These are phyloP conservation scores for Ciconia maguari DNA, from an alignment of 2,113 vertebrate species.

Conservation along the genomic window DNA sequence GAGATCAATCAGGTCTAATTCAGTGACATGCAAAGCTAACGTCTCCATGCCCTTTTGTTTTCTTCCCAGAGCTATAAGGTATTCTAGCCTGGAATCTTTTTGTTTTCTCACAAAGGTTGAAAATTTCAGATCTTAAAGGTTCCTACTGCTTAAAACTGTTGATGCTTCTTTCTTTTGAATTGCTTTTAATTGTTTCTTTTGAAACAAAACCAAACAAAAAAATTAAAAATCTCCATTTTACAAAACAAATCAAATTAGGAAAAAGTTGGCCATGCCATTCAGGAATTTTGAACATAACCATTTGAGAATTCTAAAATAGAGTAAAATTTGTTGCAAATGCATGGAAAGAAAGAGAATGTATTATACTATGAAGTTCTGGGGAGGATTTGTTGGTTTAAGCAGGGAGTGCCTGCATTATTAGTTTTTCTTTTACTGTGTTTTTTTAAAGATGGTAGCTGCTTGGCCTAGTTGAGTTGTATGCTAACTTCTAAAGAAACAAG, in stretches of 20 bases:
- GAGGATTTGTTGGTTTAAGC: background rate
- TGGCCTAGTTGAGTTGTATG: background rate
- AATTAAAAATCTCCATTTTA: background rate
- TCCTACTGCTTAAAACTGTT: background rate
- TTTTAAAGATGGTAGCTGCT: background rate
- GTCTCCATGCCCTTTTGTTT: background rate
- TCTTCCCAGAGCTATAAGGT: background rate
- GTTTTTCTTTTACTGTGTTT: background rate
- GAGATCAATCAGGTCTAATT: background rate
- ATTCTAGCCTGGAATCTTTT: background rate
- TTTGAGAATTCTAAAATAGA: background rate
- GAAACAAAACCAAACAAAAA: background rate
- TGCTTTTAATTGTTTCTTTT: background rate
- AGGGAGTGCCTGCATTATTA: background rate
- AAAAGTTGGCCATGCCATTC: background rate
- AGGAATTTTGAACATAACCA: background rate
- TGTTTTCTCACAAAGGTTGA: background rate
- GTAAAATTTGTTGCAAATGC: background rate
- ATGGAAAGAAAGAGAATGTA: background rate
- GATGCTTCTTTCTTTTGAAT: background rate
- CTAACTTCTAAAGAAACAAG: background rate
- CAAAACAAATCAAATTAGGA: background rate
- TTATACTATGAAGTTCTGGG: background rate
- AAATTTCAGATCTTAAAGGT: background rate
- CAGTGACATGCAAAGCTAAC: background rate